Evolutionary conservation across 2,797 vertebrate genomes (phyloP), one percentile per base, ranked within the genome.

Genomic region (Acomys russatus): DNA sequence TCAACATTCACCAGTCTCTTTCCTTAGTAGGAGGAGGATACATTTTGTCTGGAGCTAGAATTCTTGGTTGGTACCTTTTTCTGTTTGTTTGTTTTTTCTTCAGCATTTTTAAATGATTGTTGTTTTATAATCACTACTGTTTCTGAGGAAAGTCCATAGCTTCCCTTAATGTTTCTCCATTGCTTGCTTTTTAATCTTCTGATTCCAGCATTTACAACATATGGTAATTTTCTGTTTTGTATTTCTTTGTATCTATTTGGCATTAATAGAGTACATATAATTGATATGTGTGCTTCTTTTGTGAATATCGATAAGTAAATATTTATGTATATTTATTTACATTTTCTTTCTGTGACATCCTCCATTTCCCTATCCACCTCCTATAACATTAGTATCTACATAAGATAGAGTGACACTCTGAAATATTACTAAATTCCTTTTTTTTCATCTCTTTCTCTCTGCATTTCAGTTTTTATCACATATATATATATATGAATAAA

Each of bases 141-240:
- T 96, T 73, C 61, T 91, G n/a, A 91, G 15, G 68, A 90, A 84
- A 80, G n/a, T 83, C 33, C 38, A 33, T 64, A 22, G 4, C 44
- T 63, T 90, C 76, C 80, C 73, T 90, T 80, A 70, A n/a, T 30
- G 14, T 49, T 80, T 56, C 38, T 18, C 14, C 7, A 33, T 51
- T 35, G 14, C n/a, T 30, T 76, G 51, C n/a, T 64, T 88, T 82
- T 74, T 73, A 38, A 54, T 44, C 17, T 90, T 92, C 59, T 25
- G 1, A 70, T 84, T 74, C 88, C 35, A 74, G 14, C 2, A 83
- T 91, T 91, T 49, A 30, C 4, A 35, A 56, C 54, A 73, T 71
- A 23, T 38, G 17, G 23, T 33, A 73, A 51, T 22, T 28, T 33
- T 89, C 59, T 35, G 30, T 30, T 54, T 71, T 96, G n/a, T 2